A percentile compares a stretch with the other conserved stretches of the same genome.
Conservation (phyloP, 2,113 vertebrate genomes). For the Psilopogon haemacephalus region DNA sequence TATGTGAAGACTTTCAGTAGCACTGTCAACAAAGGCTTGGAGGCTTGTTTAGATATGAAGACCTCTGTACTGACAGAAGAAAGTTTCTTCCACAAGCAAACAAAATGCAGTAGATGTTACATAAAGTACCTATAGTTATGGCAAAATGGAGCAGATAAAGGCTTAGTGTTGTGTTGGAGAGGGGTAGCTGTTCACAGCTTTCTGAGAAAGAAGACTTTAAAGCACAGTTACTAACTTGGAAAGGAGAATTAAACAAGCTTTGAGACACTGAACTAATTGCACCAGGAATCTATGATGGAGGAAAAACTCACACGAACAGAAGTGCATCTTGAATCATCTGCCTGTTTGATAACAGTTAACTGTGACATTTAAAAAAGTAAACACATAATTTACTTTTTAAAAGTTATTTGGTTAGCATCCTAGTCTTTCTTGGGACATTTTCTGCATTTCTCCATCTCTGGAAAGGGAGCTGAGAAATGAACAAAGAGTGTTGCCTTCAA, state of each 20-base stretch:
- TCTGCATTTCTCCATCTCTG: background rate
- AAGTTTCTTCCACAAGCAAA: background rate
- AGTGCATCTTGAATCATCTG: background rate
- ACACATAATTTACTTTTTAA: fast-evolving
- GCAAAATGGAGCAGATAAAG: background rate
- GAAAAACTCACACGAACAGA: background rate
- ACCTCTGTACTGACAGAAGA: background rate
- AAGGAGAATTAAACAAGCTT: background rate
- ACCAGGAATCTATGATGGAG: background rate
- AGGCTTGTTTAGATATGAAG: background rate
- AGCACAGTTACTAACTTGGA: background rate
- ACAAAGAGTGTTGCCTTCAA: background rate
- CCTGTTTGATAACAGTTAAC: background rate
- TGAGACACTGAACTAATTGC: background rate
- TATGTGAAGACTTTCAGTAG: background rate
- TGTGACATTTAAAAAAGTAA: background rate
- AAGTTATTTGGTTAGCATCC: background rate
- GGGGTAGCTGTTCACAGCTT: background rate
- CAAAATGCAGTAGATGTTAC: background rate
- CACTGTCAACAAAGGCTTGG: background rate
- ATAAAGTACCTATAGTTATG: fast-evolving
- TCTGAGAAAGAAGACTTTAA: background rate
- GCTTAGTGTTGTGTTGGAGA: background rate
- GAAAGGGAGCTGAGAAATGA: background rate
- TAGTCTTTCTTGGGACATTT: background rate